These are phyloP conservation scores for Hafferia zeledoni DNA, from an alignment of 2,797 vertebrate species.

Conservation along the genomic window DNA sequence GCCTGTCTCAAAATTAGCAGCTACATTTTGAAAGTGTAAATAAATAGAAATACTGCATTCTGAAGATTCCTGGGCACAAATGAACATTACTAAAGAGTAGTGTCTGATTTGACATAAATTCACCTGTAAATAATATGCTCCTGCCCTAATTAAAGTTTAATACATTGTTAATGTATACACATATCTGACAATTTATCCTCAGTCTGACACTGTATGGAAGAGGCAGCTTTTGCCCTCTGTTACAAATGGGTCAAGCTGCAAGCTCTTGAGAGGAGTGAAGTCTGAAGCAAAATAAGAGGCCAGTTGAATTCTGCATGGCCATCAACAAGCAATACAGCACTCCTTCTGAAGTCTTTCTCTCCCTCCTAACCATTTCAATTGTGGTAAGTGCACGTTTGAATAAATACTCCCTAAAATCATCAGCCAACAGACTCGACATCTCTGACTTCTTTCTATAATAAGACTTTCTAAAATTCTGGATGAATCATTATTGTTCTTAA, in stretches of 20 bases:
- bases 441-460: neutral
- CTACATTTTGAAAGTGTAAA: neutral
- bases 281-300: neutral
- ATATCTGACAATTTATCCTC: neutral
- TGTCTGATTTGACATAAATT: neutral
- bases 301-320: neutral
- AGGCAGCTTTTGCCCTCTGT: neutral
- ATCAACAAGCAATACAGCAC: neutral
- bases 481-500: neutral
- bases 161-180: neutral
- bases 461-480: neutral
- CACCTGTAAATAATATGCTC: neutral
- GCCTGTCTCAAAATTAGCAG: neutral
- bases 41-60: neutral
- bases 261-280: neutral
- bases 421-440: neutral
- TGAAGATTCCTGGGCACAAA: neutral
- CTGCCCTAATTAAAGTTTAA: neutral
- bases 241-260: neutral
- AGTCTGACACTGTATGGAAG: neutral
- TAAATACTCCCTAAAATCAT: neutral
- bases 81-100: neutral
- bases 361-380: neutral
- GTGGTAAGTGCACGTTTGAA: neutral
- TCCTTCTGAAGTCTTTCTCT: neutral